phyloP scores from a whole-genome alignment of 2,113 vertebrate species.

The Bungarus multicinctus region DNA sequence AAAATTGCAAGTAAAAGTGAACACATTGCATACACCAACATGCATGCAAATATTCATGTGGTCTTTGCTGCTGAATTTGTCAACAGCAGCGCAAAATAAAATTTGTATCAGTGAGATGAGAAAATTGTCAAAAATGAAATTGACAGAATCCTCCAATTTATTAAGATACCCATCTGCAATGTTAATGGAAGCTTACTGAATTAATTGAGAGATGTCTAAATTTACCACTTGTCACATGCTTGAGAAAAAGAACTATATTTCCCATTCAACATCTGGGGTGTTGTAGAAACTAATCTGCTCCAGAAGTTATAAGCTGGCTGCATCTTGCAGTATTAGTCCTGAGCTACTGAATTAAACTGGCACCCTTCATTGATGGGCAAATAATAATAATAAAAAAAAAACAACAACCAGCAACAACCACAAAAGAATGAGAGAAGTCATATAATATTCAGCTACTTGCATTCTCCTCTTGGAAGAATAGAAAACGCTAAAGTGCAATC shows the following conservation, averaged over 20 bases:
- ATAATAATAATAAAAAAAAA: not conserved
- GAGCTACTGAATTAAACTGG: slow-evolving; percentile 40
- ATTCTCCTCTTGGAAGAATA: not conserved
- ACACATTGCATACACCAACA: not conserved
- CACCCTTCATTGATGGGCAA: slow-evolving; percentile 27
- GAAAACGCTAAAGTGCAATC: not conserved
- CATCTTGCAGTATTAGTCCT: slow-evolving; percentile 34
- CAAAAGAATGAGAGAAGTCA: slow-evolving; percentile 1
- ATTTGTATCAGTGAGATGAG: not conserved
- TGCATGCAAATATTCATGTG: not conserved
- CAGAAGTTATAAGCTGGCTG: slow-evolving; percentile 23
- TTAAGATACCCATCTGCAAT: not conserved
- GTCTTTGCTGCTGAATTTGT: not conserved
- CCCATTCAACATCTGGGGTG: slow-evolving; percentile 49
- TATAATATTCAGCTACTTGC: slow-evolving; percentile 18
- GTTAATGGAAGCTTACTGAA: not conserved
- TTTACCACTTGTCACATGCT: slow-evolving; percentile 60
- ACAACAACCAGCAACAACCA: not conserved
- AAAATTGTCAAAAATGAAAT: not conserved
- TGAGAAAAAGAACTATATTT: slow-evolving; percentile 62
- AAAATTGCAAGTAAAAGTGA: not conserved
- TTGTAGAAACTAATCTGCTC: slow-evolving; percentile 46
- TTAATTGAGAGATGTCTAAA: slow-evolving; percentile 55
- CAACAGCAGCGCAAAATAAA: not conserved
- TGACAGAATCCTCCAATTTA: not conserved